phyloP scores from a whole-genome alignment of 2,113 vertebrate genomes.

The Microtus oregoni region DNA sequence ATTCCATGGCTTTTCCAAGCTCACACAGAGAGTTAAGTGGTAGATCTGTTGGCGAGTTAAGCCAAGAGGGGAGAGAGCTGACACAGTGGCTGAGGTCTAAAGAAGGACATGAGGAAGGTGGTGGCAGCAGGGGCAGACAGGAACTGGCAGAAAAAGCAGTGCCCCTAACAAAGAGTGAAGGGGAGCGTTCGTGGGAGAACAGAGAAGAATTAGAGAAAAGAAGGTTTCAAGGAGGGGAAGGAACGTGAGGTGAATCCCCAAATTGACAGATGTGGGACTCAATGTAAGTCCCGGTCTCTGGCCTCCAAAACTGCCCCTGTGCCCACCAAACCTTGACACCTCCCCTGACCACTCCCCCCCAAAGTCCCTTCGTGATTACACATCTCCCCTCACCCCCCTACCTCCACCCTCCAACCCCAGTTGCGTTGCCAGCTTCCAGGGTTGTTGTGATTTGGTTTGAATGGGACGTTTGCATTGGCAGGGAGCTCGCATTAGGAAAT shows the following conservation, averaged over 20 bases:
- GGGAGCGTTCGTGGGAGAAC: background rate
- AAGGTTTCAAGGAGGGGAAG: background rate
- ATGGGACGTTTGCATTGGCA: too few species aligned
- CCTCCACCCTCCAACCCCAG: too few species aligned
- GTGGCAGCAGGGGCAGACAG: background rate
- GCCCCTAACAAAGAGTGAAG: background rate
- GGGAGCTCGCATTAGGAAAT: too few species aligned
- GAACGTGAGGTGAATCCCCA: background rate
- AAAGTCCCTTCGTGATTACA: too few species aligned
- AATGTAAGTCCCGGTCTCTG: too few species aligned
- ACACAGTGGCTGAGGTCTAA: background rate
- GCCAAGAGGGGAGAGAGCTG: too few species aligned
- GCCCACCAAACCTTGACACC: too few species aligned
- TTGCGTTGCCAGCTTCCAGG: too few species aligned
- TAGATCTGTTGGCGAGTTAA: background rate
- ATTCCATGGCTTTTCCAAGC: background rate
- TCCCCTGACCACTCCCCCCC: too few species aligned
- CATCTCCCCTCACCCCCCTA: too few species aligned
- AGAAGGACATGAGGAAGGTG: background rate
- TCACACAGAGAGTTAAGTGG: background rate
- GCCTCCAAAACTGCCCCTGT: too few species aligned
- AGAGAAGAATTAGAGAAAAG: background rate
- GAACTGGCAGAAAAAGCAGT: background rate
- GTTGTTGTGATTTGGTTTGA: too few species aligned
- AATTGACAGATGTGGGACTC: background rate